phyloP scores from a whole-genome alignment of 2,888 invertebrate genomes.

The Metellina segmentata region DNA sequence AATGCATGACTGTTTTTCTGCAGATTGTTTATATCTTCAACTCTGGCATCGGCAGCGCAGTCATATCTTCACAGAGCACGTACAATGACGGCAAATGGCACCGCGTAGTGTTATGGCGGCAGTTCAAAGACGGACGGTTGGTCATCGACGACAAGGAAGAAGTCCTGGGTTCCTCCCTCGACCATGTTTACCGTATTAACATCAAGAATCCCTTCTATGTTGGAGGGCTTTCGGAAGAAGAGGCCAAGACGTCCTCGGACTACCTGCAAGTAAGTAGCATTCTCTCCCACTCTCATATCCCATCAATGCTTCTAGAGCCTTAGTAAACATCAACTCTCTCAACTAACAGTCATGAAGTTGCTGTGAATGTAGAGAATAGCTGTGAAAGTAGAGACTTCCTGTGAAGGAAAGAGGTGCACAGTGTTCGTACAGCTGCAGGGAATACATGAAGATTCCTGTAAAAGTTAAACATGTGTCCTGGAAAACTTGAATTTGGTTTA shows the following conservation, averaged over 20 bases:
- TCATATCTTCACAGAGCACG: constrained; percentile 83
- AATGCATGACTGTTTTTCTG: constrained; percentile 22
- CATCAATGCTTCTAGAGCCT: too few relatives aligned
- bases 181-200: constrained; percentile 82
- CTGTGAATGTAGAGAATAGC: too few relatives aligned
- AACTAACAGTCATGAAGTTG: too few relatives aligned
- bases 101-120: constrained; percentile 85
- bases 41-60: constrained; percentile 86
- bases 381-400: too few relatives aligned
- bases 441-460: too few relatives aligned
- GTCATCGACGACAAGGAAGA: constrained; percentile 85
- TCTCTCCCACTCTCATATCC: too few relatives aligned
- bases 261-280: constrained; percentile 80
- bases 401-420: too few relatives aligned
- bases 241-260: constrained; percentile 81
- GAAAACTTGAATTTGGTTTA: too few relatives aligned
- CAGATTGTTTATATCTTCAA: constrained; percentile 87
- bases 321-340: too few relatives aligned
- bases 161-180: constrained; percentile 81
- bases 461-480: too few relatives aligned
- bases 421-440: too few relatives aligned
- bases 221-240: constrained; percentile 87
- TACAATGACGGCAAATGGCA: constrained; percentile 92
- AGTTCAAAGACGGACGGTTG: constrained; percentile 85
- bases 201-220: constrained; percentile 87